Base-by-base conservation (phyloP, 2,888 invertebrate species). In the Epistrophella euchroma region DNA sequence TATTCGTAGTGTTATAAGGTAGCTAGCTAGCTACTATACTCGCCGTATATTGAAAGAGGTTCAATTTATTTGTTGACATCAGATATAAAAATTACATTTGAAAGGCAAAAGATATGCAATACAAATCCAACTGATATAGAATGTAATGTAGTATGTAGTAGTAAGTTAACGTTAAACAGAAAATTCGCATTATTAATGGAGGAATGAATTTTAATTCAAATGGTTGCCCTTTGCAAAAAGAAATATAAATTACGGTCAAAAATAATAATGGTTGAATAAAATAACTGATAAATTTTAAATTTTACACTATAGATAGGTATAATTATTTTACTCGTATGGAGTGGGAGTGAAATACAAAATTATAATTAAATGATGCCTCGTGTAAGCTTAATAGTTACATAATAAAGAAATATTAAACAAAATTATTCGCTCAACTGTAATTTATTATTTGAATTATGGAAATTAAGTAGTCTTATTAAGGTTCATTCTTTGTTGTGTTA, bases 191-290 rank as follows among this genome's bases (percentile, higher is more conserved):
- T 5, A 17, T 17, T 58, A 35, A 19, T 58, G 11, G 25, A 62
- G 15, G n/a, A n/a, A 32, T n/a, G 17, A 17, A 56, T n/a, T 56
- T 56, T 32, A 56, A 32, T 56, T 56, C 6, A 32, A 32, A 56
- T 56, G 17, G 32, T 17, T n/a, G n/a, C 17, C n/a, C 32, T 55
- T 55, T 28, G 15, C 28, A 55, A 55, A 55, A 25, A 28, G 28
- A 25, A 25, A 35, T 1, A 40, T 60, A 37, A 60, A 60, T 60
- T 28, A 52, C 15, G 15, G 28, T 52, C 25, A 52, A n/a, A n/a
- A n/a, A 28, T 28, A 58, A 58, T 55, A 13, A 56, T 56, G 11
- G 56, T 56, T 56, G 56, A 56, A 56, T 56, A 56, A 56, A 56
- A 35, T 56, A 55, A 32, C 32, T 56, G 28, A 55, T 32, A 32